phyloP scores from a whole-genome alignment of 2,888 invertebrate genomes.

The Alloplasta piceator region DNA sequence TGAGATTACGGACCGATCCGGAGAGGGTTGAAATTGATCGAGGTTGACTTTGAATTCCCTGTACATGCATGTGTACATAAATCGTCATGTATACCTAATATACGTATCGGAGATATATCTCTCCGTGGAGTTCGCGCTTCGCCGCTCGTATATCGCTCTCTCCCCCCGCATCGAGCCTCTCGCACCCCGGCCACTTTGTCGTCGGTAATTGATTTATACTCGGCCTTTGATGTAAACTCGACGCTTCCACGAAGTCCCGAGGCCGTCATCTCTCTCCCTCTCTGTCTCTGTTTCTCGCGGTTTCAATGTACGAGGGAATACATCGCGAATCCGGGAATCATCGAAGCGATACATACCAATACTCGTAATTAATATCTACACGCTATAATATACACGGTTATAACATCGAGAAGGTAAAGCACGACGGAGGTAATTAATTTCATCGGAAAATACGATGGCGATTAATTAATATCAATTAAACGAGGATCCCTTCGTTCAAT shows the following conservation, averaged over 20 bases:
- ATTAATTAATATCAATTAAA: slow-evolving; percentile 45
- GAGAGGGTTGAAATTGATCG: slow-evolving; percentile 8
- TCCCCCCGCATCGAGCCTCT: slow-evolving; percentile 46
- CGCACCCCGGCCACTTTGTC: slow-evolving; percentile 76
- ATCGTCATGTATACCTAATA: slow-evolving; percentile 5
- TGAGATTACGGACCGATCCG: background rate
- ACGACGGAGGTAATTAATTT: slow-evolving; percentile 29
- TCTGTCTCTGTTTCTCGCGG: background rate
- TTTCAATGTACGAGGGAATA: background rate
- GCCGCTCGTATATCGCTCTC: slow-evolving; percentile 62
- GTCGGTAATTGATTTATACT: slow-evolving; percentile 78
- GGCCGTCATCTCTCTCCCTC: slow-evolving; percentile 19
- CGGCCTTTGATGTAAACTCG: slow-evolving; percentile 75
- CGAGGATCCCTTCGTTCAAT: background rate
- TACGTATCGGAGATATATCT: slow-evolving; percentile 41
- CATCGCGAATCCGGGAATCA: slow-evolving; percentile 25
- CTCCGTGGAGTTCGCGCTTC: slow-evolving; percentile 45
- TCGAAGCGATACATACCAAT: background rate
- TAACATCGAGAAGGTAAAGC: background rate
- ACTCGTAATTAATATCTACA: slow-evolving; percentile 1
- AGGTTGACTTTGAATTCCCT: background rate
- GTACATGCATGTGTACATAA: slow-evolving; percentile 9
- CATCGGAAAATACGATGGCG: slow-evolving; percentile 26
- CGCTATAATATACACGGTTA: slow-evolving; percentile 1
- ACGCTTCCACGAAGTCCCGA: slow-evolving; percentile 55